phyloP scores from a whole-genome alignment of 2,113 vertebrate species.

The Alectura lathami region DNA sequence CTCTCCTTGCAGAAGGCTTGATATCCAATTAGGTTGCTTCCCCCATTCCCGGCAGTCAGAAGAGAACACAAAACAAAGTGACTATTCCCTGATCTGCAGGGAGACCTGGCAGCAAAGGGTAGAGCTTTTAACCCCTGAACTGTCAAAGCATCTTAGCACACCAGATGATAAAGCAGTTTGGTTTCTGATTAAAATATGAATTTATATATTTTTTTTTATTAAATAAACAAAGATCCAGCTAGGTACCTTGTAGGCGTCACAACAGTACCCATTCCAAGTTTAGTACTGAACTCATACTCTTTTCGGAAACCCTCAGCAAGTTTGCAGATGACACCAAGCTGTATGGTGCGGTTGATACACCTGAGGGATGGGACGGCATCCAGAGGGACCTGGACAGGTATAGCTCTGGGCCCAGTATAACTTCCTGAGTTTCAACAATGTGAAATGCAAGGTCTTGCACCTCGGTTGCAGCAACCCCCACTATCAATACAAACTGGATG shows the following conservation, averaged over 20 bases:
- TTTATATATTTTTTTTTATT: neutral
- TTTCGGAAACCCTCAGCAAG: too few relatives aligned
- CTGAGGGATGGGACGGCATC: too few relatives aligned
- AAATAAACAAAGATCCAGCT: neutral
- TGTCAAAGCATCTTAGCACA: neutral
- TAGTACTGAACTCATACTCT: neutral
- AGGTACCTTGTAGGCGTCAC: neutral
- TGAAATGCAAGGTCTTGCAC: too few relatives aligned
- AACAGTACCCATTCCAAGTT: neutral
- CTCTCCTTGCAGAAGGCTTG: neutral
- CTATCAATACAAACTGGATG: too few relatives aligned
- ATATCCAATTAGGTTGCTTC: neutral
- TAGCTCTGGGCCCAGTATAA: too few relatives aligned
- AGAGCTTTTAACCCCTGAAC: neutral
- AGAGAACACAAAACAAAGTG: neutral
- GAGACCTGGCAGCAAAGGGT: neutral
- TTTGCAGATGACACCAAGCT: too few relatives aligned
- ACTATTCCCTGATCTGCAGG: neutral
- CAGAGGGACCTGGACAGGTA: too few relatives aligned
- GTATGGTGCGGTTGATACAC: too few relatives aligned
- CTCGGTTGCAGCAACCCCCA: too few relatives aligned
- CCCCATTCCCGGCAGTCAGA: neutral
- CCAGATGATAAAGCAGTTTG: neutral
- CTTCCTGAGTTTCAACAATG: too few relatives aligned
- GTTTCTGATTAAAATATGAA: neutral